phyloP scores from a whole-genome alignment of 2,888 invertebrate genomes.

The Prosopocoilus inquinatus region DNA sequence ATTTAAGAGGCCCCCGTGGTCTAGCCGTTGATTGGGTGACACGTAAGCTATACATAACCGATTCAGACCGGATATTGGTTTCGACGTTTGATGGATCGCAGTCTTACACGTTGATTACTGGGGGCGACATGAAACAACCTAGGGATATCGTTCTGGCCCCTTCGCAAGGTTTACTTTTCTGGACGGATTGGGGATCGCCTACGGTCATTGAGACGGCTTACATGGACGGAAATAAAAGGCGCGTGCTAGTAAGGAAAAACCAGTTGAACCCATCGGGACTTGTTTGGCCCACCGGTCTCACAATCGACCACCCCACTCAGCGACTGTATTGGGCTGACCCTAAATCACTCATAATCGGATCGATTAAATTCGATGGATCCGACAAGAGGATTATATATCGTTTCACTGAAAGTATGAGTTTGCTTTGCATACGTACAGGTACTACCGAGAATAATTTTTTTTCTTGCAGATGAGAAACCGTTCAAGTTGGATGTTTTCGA shows the following conservation, averaged over 20 bases:
- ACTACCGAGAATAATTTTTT: neutral
- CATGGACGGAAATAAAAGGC: slow-evolving; percentile 61
- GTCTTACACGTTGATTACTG: slow-evolving; percentile 54
- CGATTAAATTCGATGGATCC: slow-evolving; percentile 65
- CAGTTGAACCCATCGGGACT: slow-evolving; percentile 49
- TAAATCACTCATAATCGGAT: slow-evolving; percentile 72
- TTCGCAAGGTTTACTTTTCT: slow-evolving; percentile 66
- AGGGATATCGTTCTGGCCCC: slow-evolving; percentile 68
- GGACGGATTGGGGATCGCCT: slow-evolving; percentile 70
- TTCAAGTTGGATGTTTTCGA: slow-evolving; percentile 73
- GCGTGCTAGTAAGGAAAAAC: slow-evolving; percentile 52
- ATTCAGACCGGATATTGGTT: slow-evolving; percentile 52
- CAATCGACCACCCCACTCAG: slow-evolving; percentile 71
- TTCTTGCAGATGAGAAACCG: slow-evolving; percentile 59
- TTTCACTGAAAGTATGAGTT: slow-evolving; percentile 53
- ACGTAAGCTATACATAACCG: slow-evolving; percentile 69
- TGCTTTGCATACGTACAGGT: neutral
- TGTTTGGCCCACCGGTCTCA: slow-evolving; percentile 73
- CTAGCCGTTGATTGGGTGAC: slow-evolving; percentile 72
- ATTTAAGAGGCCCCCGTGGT: slow-evolving; percentile 66
- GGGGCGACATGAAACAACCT: slow-evolving; percentile 60
- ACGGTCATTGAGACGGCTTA: slow-evolving; percentile 63
- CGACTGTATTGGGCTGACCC: slow-evolving; percentile 83
- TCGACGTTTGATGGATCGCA: slow-evolving; percentile 60
- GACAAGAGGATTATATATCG: slow-evolving; percentile 61